Base-by-base conservation (phyloP, 2,888 invertebrate genomes). In the Orchesellides sinensis region DNA sequence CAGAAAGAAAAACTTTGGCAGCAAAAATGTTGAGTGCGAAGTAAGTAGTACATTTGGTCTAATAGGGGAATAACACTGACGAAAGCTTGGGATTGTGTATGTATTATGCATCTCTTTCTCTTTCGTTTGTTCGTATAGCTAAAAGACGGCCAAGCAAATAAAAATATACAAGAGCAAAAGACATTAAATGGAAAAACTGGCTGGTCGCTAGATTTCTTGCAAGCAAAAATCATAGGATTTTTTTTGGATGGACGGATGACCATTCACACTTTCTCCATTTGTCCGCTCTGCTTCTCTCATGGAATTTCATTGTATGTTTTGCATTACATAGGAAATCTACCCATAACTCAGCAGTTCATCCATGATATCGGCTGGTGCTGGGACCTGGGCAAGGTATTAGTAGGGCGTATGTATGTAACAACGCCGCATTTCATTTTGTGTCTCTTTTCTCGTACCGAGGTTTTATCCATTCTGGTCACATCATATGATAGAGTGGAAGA, bases 231-330 rank as follows among this genome's bases (percentile, higher is more conserved):
- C 54, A 61, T 19, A 23, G 75, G 70, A 49, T 69, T 78, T 69
- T 77, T 78, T 61, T 63, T 77, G 45, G 47, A 27, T 78, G 59
- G 40, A 54, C 19, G 66, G 61, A 70, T 70, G 78, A 70, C 68
- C 78, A 77, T 78, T 70, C 70, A 63, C 78, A 78, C 70, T 78
- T 63, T 25, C 54, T 52, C 40, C 45, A 66, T 52, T 74, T 68
- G 61, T 61, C 29, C 27, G 59, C 49, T 32, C 63, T 6, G 35
- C 21, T 63, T 23, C 73, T 52, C 27, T 45, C 59, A 4, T 27
- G 72, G 59, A 54, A 72, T 69, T n/a, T 23, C 21, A 54, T 61
- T 25, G 40, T 70, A 35, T 25, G 32, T 61, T 12, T n/a, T n/a
- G n/a, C n/a, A n/a, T n/a, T 6, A 40, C 65, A 40, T 2, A 14